A percentile compares a stretch with the other conserved stretches of the same genome.
Evolutionary conservation across 2,888 invertebrate species (phyloP).

Genomic region (Meta bourneti): DNA sequence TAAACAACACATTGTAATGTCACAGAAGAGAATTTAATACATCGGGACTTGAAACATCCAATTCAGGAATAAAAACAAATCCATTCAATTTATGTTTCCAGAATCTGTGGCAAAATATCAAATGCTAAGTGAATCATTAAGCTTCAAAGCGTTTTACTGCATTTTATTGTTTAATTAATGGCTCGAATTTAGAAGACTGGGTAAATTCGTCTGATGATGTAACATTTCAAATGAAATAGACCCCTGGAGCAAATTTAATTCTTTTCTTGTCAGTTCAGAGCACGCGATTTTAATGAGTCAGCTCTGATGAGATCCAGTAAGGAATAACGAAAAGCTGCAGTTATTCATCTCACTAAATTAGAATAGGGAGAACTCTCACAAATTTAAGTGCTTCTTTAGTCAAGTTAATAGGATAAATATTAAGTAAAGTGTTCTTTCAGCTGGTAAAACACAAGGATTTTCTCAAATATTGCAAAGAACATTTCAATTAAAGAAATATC

Average conservation of each 20-base stretch:
- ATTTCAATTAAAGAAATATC: too few relatives aligned
- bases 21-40: too few relatives aligned
- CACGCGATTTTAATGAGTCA: not conserved
- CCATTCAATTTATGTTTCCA: too few relatives aligned
- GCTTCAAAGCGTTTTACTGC: slow-evolving; percentile 4
- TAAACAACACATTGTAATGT: too few relatives aligned
- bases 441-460: too few relatives aligned
- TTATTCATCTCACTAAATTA: not conserved
- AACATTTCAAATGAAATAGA: not conserved
- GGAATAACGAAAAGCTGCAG: slow-evolving; percentile 14
- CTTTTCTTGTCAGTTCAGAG: not conserved
- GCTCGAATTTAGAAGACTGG: too few relatives aligned
- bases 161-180: slow-evolving; percentile 8
- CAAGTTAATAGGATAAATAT: slow-evolving; percentile 5
- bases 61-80: too few relatives aligned
- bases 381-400: not conserved
- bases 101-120: too few relatives aligned
- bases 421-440: not conserved
- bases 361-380: slow-evolving; percentile 10
- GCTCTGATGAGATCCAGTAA: not conserved
- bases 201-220: not conserved
- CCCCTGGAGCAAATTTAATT: slow-evolving; percentile 6
- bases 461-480: too few relatives aligned
- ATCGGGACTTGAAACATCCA: too few relatives aligned
- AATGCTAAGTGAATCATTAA: too few relatives aligned